Conservation (phyloP, 1,140 invertebrate genomes). For the Drosophila sproati region DNA sequence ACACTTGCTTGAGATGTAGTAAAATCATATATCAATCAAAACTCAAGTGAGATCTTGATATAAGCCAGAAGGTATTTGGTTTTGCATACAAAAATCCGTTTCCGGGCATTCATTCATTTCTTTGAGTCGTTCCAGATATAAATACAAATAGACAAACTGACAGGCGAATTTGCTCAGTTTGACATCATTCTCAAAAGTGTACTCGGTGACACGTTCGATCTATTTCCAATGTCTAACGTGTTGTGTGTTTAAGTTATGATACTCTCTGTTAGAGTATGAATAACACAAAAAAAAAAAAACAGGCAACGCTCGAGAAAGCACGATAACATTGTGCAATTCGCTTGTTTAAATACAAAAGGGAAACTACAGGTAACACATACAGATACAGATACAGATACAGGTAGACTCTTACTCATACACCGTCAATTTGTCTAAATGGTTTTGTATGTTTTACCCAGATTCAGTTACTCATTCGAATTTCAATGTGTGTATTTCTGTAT, state of each 20-base stretch:
- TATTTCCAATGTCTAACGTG: neutral
- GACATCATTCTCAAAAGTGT: neutral
- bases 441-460: slow-evolving; percentile 46
- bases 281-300: slow-evolving; percentile 12
- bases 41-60: no score
- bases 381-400: slow-evolving; percentile 18
- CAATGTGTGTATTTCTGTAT: slow-evolving; percentile 27
- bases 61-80: no score
- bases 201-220: neutral
- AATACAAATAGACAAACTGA: neutral
- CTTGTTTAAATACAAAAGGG: slow-evolving; percentile 49
- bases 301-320: slow-evolving; percentile 65
- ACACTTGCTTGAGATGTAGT: neutral
- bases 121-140: neutral
- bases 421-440: neutral
- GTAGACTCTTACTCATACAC: slow-evolving; percentile 1
- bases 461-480: slow-evolving; percentile 15
- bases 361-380: slow-evolving; percentile 41
- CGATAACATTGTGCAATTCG: slow-evolving; percentile 57
- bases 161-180: no score
- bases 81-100: no score
- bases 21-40: no score
- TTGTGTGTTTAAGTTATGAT: neutral
- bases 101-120: neutral
- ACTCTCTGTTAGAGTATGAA: slow-evolving; percentile 10